Conservation (phyloP, 2,113 vertebrate genomes). For the Natator depressus region DNA sequence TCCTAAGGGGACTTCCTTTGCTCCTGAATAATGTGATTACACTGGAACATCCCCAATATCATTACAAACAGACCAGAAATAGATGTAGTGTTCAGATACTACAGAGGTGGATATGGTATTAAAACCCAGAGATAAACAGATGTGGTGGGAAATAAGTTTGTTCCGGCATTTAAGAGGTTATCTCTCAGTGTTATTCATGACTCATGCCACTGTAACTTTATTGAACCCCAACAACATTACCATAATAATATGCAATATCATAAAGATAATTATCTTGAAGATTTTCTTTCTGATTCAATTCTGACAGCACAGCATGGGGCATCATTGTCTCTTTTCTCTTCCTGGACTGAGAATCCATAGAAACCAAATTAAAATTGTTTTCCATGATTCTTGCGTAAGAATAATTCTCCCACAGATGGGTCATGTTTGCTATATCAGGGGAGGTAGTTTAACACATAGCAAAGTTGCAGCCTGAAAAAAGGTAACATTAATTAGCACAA, state of each 20-base stretch:
- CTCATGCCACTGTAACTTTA: not conserved
- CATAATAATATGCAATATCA: constrained; percentile 21
- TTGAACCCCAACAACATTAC: not conserved
- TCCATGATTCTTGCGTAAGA: constrained; percentile 8
- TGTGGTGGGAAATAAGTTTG: not conserved
- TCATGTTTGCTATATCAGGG: not conserved
- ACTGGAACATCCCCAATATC: not conserved
- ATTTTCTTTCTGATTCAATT: not conserved
- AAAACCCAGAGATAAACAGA: not conserved
- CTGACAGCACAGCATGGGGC: not conserved
- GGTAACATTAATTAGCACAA: constrained; percentile 6
- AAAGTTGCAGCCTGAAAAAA: not conserved
- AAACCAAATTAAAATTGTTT: constrained; percentile 32
- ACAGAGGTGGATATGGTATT: not conserved
- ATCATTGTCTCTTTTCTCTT: not conserved
- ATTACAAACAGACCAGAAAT: not conserved
- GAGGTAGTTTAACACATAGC: not conserved
- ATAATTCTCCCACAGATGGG: constrained; percentile 2
- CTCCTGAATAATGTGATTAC: not conserved
- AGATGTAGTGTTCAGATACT: not conserved
- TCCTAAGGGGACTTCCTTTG: not conserved
- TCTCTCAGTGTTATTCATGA: not conserved
- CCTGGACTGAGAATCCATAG: not conserved
- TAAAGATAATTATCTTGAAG: not conserved
- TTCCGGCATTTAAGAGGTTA: not conserved